A percentile compares a stretch with the other conserved stretches of the same genome.
phyloP scores from a whole-genome alignment of 2,888 invertebrate genomes.

The Caenorhabditis angaria region DNA sequence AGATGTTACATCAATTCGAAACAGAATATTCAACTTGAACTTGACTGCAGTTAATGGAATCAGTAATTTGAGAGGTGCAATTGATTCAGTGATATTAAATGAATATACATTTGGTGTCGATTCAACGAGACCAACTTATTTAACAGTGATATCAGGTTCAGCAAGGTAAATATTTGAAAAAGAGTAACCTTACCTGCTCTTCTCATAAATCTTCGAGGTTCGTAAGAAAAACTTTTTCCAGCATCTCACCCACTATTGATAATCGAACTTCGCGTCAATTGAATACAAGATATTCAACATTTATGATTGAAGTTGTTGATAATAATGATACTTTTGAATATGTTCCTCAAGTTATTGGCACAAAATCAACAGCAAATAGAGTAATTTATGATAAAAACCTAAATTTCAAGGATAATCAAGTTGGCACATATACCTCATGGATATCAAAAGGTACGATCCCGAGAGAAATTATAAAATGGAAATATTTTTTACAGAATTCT shows the following conservation, averaged over 20 bases:
- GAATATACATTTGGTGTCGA: conserved; percentile 31
- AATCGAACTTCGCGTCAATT: conserved; percentile 24
- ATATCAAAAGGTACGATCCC: conserved; percentile 26
- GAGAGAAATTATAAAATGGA: background rate
- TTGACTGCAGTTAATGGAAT: background rate
- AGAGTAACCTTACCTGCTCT: too few relatives aligned
- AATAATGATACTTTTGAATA: conserved; percentile 17
- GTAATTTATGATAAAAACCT: conserved; percentile 15
- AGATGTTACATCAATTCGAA: conserved; percentile 15
- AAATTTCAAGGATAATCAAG: background rate
- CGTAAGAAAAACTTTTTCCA: conserved; percentile 9
- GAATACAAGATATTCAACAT: conserved; percentile 41
- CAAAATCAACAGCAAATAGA: conserved; percentile 19
- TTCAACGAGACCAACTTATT: conserved; percentile 24
- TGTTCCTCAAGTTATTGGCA: conserved; percentile 28
- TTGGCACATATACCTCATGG: conserved; percentile 16
- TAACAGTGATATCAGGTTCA: conserved; percentile 22
- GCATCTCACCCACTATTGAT: conserved; percentile 32
- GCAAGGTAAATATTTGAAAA: conserved; percentile 18
- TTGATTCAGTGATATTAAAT: conserved; percentile 32
- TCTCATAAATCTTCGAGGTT: background rate
- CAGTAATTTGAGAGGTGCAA: conserved; percentile 34
- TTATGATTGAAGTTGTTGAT: conserved; percentile 21
- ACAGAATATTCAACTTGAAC: conserved; percentile 16
- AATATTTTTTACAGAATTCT: conserved; percentile 24